Evolutionary conservation across 2,888 invertebrate species (phyloP).

Genomic region (Volucella inflata): DNA sequence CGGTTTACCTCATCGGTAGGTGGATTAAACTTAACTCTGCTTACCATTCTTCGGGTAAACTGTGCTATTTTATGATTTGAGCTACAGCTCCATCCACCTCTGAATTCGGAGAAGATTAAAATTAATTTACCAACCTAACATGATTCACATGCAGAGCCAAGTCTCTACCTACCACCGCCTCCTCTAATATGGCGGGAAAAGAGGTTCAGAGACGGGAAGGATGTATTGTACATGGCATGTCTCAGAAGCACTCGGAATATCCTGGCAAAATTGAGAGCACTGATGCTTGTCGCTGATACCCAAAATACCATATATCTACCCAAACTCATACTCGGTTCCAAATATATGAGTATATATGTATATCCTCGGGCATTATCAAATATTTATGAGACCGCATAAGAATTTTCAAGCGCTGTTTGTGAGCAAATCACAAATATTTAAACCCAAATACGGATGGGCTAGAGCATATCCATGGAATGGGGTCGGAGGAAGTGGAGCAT

Average conservation of each 20-base stretch:
- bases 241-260: neutral
- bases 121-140: constrained; percentile 41
- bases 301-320: neutral
- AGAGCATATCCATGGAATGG: neutral
- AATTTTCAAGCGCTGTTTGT: neutral
- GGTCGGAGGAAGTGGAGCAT: neutral
- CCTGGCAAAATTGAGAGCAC: constrained; percentile 21
- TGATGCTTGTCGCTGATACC: constrained; percentile 39
- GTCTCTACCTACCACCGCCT: neutral
- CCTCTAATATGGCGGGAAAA: neutral
- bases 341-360: neutral
- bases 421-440: constrained; percentile 22
- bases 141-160: constrained; percentile 7
- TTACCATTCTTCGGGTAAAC: neutral
- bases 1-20: too few relatives aligned
- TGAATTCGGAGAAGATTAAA: constrained; percentile 29
- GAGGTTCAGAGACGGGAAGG: neutral
- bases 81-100: constrained; percentile 24
- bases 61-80: neutral
- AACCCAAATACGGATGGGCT: neutral
- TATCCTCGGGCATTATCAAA: constrained; percentile 24
- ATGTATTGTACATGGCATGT: neutral
- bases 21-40: constrained; percentile 16
- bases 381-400: constrained; percentile 40
- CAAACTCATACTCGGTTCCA: too few relatives aligned